Conservation (phyloP, 2,113 vertebrate species). For the Neomonachus schauinslandi region DNA sequence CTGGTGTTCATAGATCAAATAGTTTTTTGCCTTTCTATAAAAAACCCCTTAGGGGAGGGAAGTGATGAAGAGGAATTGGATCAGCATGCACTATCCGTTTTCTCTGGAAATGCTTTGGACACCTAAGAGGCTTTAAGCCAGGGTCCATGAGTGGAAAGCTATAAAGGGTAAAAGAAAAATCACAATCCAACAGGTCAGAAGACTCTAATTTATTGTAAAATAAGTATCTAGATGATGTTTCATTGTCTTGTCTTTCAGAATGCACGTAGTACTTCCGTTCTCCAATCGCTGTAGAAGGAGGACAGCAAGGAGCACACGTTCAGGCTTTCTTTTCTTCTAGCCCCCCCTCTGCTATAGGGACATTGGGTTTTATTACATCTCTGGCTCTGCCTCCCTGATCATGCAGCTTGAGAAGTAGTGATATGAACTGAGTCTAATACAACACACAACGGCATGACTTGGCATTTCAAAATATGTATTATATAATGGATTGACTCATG, state of each 20-base stretch:
- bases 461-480: not conserved
- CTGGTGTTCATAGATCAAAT: not conserved
- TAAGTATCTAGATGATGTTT: not conserved
- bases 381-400: not conserved
- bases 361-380: not conserved
- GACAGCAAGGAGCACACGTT: fast-evolving
- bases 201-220: not conserved
- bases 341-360: not conserved
- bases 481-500: not conserved
- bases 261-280: not conserved
- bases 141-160: not conserved
- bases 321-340: not conserved
- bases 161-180: not conserved
- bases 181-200: not conserved
- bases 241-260: not conserved
- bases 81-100: not conserved
- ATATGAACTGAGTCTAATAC: not conserved
- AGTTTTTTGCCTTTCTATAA: not conserved
- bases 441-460: fast-evolving
- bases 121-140: not conserved
- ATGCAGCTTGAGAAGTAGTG: not conserved
- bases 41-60: not conserved
- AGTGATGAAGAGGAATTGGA: not conserved
- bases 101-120: not conserved
- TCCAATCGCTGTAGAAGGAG: not conserved